Evolutionary conservation across 2,888 invertebrate genomes (phyloP).

Genomic region (Anaspis maculata): DNA sequence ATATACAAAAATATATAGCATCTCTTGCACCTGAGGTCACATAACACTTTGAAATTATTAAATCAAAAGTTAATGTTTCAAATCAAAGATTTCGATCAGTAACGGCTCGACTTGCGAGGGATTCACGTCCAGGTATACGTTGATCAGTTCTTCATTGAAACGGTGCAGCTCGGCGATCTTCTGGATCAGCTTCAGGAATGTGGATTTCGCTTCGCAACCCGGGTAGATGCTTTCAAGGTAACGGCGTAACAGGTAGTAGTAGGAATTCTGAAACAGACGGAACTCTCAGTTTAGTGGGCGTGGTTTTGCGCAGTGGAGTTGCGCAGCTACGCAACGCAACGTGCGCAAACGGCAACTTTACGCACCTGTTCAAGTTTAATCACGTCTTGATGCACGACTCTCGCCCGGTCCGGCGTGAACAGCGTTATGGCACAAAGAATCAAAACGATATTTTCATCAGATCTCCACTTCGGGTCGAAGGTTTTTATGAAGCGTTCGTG

Average conservation of each 20-base stretch:
- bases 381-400: conserved; percentile 75
- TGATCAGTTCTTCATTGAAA: conserved; percentile 84
- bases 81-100: conserved; percentile 89
- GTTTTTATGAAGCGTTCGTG: conserved; percentile 78
- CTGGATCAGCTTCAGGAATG: conserved; percentile 79
- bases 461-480: conserved; percentile 77
- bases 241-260: conserved; percentile 78
- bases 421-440: conserved; percentile 86
- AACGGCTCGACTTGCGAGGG: conserved; percentile 86
- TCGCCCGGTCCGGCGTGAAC: conserved; percentile 75
- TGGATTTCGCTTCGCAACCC: conserved; percentile 81
- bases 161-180: conserved; percentile 85
- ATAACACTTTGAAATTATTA: no score
- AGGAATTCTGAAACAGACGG: no score
- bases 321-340: no score
- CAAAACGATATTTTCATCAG: conserved; percentile 83
- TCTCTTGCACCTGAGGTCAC: no score
- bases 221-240: conserved; percentile 76
- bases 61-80: conserved; percentile 65
- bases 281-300: no score
- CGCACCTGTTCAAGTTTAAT: conserved; percentile 79
- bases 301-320: no score
- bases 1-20: no score
- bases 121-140: conserved; percentile 87
- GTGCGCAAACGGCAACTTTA: no score